Conservation (phyloP, 2,888 invertebrate genomes). For the Malthinus flaveolus region DNA sequence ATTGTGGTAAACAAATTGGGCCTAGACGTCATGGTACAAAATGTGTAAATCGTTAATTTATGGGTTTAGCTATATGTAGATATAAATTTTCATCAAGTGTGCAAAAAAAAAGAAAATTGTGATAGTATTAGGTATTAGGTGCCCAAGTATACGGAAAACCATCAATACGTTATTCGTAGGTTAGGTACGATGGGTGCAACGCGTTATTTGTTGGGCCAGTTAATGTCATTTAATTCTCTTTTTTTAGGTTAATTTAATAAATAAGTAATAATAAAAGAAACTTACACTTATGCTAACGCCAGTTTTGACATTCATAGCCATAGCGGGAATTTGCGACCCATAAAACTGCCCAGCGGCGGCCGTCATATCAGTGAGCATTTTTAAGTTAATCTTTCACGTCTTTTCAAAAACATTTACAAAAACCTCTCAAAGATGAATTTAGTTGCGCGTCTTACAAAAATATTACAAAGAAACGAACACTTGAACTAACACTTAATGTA, state of each 20-base stretch:
- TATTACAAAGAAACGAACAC: slow-evolving; percentile 37
- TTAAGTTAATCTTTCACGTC: background rate
- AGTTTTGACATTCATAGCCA: slow-evolving; percentile 62
- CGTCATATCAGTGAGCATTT: slow-evolving; percentile 64
- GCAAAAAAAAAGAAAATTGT: too few species aligned
- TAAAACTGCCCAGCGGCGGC: slow-evolving; percentile 64
- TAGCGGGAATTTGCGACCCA: slow-evolving; percentile 63
- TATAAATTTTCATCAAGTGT: too few species aligned
- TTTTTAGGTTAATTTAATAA: background rate
- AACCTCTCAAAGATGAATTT: background rate
- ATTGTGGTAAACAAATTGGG: background rate
- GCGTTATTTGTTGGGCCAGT: too few species aligned
- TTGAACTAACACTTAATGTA: slow-evolving; percentile 31
- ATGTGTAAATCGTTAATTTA: background rate
- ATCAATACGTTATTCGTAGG: too few species aligned
- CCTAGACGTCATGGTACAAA: too few species aligned
- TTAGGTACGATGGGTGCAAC: too few species aligned
- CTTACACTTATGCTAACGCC: slow-evolving; percentile 43
- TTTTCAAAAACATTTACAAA: slow-evolving; percentile 10
- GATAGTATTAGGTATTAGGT: too few species aligned
- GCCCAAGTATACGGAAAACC: too few species aligned
- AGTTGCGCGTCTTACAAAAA: background rate
- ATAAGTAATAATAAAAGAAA: background rate
- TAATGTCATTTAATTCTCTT: background rate
- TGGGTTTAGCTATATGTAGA: background rate